phyloP scores from a whole-genome alignment of 2,888 invertebrate genomes.

The Heliconius aoede region DNA sequence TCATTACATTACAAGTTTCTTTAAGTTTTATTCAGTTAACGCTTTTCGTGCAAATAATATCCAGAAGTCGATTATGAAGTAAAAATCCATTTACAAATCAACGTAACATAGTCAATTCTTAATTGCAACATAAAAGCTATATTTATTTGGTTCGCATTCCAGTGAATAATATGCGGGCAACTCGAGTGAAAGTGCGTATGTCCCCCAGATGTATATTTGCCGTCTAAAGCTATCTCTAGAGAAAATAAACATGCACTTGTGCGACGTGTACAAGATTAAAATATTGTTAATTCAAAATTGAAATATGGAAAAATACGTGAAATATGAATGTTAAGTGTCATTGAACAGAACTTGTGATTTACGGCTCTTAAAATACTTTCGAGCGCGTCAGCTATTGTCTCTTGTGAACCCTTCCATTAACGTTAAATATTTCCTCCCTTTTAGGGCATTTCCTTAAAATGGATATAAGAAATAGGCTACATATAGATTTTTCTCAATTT shows the following conservation, averaged over 20 bases:
- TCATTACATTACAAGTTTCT: too few relatives aligned
- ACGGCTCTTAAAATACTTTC: constrained; percentile 2
- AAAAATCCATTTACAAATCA: neutral
- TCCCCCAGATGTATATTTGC: neutral
- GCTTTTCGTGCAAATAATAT: too few relatives aligned
- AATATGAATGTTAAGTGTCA: constrained; percentile 8
- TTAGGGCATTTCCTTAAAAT: neutral
- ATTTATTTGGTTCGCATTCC: neutral
- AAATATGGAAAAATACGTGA: neutral
- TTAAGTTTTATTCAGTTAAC: too few relatives aligned
- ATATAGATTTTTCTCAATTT: constrained; percentile 10
- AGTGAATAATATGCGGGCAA: constrained; percentile 6
- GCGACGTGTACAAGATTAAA: neutral
- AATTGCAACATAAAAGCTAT: neutral
- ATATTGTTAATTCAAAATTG: neutral
- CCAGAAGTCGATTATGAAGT: too few relatives aligned
- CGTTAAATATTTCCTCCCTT: neutral
- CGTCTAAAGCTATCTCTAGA: constrained; percentile 20
- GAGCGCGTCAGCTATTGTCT: constrained; percentile 18
- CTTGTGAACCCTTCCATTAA: constrained; percentile 24
- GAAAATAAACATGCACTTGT: constrained; percentile 14
- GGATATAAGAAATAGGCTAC: neutral
- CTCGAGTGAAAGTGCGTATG: neutral
- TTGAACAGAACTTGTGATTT: neutral
- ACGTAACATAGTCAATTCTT: neutral